Percentiles rank a stretch among this genome's conserved stretches.
Evolutionary conservation across 2,888 invertebrate species (phyloP).

Genomic region (Julus scandinavius): DNA sequence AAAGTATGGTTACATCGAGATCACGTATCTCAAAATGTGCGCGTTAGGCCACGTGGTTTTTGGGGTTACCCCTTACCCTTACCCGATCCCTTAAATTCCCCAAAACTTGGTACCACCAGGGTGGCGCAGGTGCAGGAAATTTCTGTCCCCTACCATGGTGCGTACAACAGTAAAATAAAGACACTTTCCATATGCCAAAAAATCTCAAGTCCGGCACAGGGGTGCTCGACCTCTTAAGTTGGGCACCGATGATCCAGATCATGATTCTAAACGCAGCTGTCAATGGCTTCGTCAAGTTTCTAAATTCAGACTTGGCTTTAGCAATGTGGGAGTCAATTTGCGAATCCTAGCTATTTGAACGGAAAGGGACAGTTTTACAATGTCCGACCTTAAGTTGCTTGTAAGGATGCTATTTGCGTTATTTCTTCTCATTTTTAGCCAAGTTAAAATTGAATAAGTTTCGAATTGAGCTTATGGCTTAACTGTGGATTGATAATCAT

Average conservation of each 20-base stretch:
- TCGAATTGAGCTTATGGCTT: too few relatives aligned
- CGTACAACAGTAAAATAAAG: not conserved
- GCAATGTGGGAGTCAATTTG: not conserved
- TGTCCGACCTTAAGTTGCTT: too few relatives aligned
- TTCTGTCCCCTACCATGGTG: not conserved
- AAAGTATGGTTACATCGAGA: not conserved
- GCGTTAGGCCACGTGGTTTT: not conserved
- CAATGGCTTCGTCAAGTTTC: not conserved
- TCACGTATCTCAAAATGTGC: not conserved
- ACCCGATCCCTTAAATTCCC: not conserved
- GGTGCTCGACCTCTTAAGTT: not conserved
- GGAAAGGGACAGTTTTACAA: too few relatives aligned
- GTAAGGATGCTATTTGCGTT: too few relatives aligned
- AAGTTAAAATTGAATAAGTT: too few relatives aligned
- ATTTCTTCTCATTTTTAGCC: too few relatives aligned
- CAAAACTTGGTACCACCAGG: not conserved
- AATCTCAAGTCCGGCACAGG: not conserved
- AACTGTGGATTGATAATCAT: too few relatives aligned
- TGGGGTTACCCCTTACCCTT: not conserved
- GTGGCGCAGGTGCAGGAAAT: constrained; percentile 6
- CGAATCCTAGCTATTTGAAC: too few relatives aligned
- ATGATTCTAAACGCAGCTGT: not conserved
- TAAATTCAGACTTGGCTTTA: not conserved
- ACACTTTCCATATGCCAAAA: constrained; percentile 33
- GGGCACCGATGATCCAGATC: constrained; percentile 9